Evolutionary conservation across 2,888 invertebrate species (phyloP), one percentile per base, ranked within the genome.

Genomic region (Arrhopalites spinosus): DNA sequence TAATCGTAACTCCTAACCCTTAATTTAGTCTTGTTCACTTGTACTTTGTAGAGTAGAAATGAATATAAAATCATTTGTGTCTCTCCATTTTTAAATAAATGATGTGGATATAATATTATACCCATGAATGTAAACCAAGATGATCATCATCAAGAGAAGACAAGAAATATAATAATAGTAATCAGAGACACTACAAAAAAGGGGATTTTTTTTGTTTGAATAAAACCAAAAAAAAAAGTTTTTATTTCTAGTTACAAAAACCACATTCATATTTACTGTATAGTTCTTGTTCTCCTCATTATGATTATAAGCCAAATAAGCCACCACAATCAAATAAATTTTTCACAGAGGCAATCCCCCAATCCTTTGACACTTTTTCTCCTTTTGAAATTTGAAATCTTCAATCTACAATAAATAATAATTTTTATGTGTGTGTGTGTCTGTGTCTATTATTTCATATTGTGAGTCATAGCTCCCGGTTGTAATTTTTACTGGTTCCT

Each of bases 11-110:
- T 59, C 59, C 25, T 59, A 59, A 59, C 59, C 59, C 59, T 59
- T 59, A 59, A 59, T 59, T 59, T 59, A 59, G 36, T 36, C 59
- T 25, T n/a, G n/a, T n/a, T n/a, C n/a, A n/a, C n/a, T n/a, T n/a
- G n/a, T n/a, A n/a, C n/a, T n/a, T n/a, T n/a, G n/a, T n/a, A n/a
- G n/a, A n/a, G n/a, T n/a, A n/a, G n/a, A n/a, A n/a, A n/a, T n/a
- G n/a, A n/a, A n/a, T n/a, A n/a, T n/a, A n/a, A n/a, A n/a, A n/a
- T n/a, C n/a, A n/a, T n/a, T n/a, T n/a, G n/a, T n/a, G n/a, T n/a
- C n/a, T n/a, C n/a, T n/a, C n/a, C n/a, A n/a, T n/a, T n/a, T n/a
- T 53, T n/a, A 53, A 53, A n/a, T 36, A 36, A 36, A 36, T 36
- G 36, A 11, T 36, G 36, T 11, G 36, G 36, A 36, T 36, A 36